Percentiles rank a stretch among this genome's conserved stretches.
Evolutionary conservation across 30 jellyfish, hydroid and myxozoan species (phyloP).

Genomic region (Catostylus mosaicus): DNA sequence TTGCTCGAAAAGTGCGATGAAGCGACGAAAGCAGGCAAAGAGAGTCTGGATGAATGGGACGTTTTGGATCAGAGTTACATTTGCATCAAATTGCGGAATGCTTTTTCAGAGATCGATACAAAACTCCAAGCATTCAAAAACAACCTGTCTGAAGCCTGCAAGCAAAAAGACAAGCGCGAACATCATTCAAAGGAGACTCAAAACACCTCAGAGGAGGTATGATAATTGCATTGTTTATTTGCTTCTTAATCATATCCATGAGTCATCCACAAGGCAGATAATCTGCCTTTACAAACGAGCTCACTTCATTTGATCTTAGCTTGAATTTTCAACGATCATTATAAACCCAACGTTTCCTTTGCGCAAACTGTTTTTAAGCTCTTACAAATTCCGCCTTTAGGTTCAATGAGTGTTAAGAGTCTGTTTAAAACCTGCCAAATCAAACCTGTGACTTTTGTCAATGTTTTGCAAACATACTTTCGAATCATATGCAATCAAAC

Average conservation of each 20-base stretch:
- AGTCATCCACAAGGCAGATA: neutral
- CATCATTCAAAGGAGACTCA: slow-evolving; percentile 16
- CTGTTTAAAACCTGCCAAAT: too few species aligned
- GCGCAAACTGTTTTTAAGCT: too few species aligned
- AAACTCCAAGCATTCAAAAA: slow-evolving; percentile 29
- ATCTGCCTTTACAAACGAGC: neutral
- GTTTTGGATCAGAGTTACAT: slow-evolving; percentile 69
- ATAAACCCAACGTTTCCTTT: too few species aligned
- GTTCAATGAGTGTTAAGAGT: too few species aligned
- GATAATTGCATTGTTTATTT: neutral
- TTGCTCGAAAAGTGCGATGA: slow-evolving; percentile 45
- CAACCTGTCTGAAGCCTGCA: slow-evolving; percentile 34
- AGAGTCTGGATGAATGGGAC: slow-evolving; percentile 58
- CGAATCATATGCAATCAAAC: too few species aligned
- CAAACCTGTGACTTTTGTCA: too few species aligned
- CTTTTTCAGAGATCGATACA: slow-evolving; percentile 56
- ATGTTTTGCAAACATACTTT: too few species aligned
- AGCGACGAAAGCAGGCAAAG: slow-evolving; percentile 36
- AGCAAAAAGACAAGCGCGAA: slow-evolving; percentile 41
- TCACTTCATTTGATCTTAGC: neutral
- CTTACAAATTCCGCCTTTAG: too few species aligned
- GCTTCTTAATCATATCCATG: neutral
- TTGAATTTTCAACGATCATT: neutral
- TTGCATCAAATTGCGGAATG: slow-evolving; percentile 65
- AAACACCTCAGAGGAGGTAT: slow-evolving; percentile 61